These are phyloP conservation scores for Eupeodes corollae DNA, from an alignment of 1,140 invertebrate species.

Conservation along the genomic window DNA sequence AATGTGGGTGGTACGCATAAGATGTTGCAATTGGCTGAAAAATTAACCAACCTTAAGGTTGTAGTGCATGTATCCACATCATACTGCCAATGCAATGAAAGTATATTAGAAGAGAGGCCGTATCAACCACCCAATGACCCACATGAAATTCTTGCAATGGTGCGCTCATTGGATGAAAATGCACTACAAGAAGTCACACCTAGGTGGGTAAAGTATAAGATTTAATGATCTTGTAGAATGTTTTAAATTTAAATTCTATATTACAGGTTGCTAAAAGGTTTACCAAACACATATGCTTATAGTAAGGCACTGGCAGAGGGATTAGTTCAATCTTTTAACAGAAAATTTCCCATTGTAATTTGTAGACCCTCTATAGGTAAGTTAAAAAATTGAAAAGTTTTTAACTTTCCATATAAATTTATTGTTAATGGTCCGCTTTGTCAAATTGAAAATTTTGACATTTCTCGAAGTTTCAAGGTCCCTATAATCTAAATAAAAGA, in stretches of 20 bases:
- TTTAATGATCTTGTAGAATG: neutral
- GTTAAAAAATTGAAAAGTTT: no score
- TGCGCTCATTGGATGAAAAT: slow-evolving; percentile 65
- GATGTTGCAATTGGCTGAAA: slow-evolving; percentile 52
- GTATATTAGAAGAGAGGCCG: slow-evolving; percentile 52
- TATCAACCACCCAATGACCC: slow-evolving; percentile 62
- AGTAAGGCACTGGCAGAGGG: slow-evolving; percentile 66
- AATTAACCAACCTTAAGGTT: slow-evolving; percentile 55
- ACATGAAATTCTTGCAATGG: slow-evolving; percentile 57
- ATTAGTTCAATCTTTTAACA: slow-evolving; percentile 48
- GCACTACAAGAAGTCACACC: slow-evolving; percentile 60
- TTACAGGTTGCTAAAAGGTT: slow-evolving; percentile 53
- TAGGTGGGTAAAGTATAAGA: slow-evolving; percentile 42
- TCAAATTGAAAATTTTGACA: no score
- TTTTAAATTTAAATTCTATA: slow-evolving; percentile 1
- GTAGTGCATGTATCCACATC: slow-evolving; percentile 74
- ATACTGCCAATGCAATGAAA: slow-evolving; percentile 65
- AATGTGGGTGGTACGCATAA: slow-evolving; percentile 56
- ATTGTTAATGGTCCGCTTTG: no score
- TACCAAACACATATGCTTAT: slow-evolving; percentile 72
- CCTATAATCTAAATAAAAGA: no score
- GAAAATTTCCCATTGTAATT: slow-evolving; percentile 53
- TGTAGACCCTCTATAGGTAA: slow-evolving; percentile 67
- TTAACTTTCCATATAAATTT: no score
- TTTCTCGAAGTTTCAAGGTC: no score